Evolutionary conservation across 2,113 vertebrate genomes (phyloP).

Genomic region (Salvator merianae): DNA sequence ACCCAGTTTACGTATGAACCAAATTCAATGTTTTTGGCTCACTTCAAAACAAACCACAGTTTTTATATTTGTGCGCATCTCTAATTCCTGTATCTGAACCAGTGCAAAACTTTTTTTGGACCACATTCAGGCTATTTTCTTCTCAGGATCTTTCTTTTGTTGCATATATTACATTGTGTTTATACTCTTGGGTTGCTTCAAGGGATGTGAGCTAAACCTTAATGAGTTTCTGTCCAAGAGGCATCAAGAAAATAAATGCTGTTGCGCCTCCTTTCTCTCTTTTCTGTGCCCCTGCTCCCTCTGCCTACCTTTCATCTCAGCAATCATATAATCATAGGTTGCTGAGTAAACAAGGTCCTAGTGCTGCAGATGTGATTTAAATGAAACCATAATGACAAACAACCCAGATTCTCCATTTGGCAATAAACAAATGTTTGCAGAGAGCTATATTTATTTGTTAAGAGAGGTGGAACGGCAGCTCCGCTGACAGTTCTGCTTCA

Average conservation of each 20-base stretch:
- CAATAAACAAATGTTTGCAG: constrained; percentile 26
- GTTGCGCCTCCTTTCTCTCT: constrained; percentile 11
- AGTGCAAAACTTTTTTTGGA: accelerated
- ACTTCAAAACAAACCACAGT: no score
- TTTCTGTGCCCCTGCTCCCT: accelerated
- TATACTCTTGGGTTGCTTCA: constrained; percentile 17
- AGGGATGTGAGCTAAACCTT: constrained; percentile 47
- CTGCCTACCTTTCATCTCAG: accelerated
- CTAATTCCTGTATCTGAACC: accelerated
- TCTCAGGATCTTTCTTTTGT: constrained; percentile 5
- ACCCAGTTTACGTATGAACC: no score
- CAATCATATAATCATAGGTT: constrained; percentile 34
- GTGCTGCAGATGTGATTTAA: constrained; percentile 33
- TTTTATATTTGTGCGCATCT: no score
- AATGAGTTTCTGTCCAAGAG: constrained; percentile 48
- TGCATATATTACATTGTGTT: background rate
- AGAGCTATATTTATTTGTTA: constrained; percentile 23
- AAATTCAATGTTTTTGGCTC: no score
- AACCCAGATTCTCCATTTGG: constrained; percentile 30
- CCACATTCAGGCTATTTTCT: background rate
- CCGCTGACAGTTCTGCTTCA: background rate
- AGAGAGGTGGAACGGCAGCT: accelerated
- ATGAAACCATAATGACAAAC: constrained; percentile 24
- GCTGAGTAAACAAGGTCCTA: constrained; percentile 48
- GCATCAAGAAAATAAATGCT: constrained; percentile 40